Percentiles rank a stretch among this genome's conserved stretches.
Evolutionary conservation across 2,113 vertebrate species (phyloP).

Genomic region (Pteropus alecto): DNA sequence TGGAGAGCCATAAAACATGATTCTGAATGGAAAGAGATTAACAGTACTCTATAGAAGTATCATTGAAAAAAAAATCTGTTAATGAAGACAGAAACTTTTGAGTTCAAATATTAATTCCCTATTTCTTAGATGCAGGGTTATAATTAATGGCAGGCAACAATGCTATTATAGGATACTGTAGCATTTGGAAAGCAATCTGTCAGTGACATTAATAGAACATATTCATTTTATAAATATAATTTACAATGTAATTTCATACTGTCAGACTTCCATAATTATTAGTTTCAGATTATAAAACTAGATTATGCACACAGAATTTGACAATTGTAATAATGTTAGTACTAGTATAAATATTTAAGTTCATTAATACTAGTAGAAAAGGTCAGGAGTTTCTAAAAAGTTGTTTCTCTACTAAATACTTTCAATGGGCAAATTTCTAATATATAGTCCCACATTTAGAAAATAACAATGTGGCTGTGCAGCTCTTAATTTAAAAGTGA

Average conservation of each 20-base stretch:
- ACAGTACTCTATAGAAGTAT: neutral
- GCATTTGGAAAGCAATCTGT: constrained; percentile 36
- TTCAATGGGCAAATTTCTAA: constrained; percentile 9
- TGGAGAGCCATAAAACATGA: constrained; percentile 34
- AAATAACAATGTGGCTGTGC: constrained; percentile 25
- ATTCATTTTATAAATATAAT: constrained; percentile 51
- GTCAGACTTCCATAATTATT: constrained; percentile 55
- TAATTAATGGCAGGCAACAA: constrained; percentile 46
- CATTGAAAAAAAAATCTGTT: constrained; percentile 15
- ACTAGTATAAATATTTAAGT: constrained; percentile 36
- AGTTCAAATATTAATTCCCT: neutral
- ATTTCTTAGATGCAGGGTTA: constrained; percentile 1
- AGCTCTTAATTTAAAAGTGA: constrained; percentile 32
- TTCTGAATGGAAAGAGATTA: constrained; percentile 43
- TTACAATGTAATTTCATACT: constrained; percentile 56
- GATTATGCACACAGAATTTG: constrained; percentile 36
- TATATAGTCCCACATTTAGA: neutral
- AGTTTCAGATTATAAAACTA: constrained; percentile 52
- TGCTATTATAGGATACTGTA: constrained; percentile 35
- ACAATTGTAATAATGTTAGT: constrained; percentile 37
- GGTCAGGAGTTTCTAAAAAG: constrained; percentile 16
- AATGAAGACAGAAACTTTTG: constrained; percentile 29
- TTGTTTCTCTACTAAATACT: constrained; percentile 41
- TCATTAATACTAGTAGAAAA: constrained; percentile 21
- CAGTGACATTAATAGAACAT: constrained; percentile 36